Percentiles rank a stretch among this genome's conserved stretches.
These are phyloP conservation scores for Actenoides lindsayi DNA, from an alignment of 2,113 vertebrate species.

Conservation along the genomic window DNA sequence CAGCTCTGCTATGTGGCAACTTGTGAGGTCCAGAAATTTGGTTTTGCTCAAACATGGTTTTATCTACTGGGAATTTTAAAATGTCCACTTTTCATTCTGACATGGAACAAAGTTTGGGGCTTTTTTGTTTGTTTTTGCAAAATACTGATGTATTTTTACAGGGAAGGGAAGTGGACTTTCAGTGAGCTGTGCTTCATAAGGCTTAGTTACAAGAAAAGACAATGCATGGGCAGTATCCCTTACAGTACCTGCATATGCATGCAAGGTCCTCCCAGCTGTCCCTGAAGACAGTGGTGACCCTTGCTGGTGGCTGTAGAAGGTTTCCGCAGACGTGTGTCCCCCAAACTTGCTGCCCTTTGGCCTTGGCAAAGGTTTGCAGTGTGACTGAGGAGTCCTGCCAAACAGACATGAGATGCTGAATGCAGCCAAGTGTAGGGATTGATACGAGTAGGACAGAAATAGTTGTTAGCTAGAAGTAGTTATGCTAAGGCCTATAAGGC, in stretches of 20 bases:
- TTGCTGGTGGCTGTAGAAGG: background rate
- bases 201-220: background rate
- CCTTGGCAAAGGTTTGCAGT: rapidly evolving
- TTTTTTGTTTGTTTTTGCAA: conserved; percentile 15
- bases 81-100: conserved; percentile 31
- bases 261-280: background rate
- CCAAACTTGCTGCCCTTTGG: background rate
- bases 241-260: rapidly evolving
- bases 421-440: background rate
- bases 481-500: too few relatives aligned
- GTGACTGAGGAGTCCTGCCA: background rate
- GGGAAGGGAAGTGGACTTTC: background rate
- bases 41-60: background rate
- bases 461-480: too few relatives aligned
- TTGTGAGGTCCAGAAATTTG: conserved; percentile 54
- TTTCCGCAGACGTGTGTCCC: background rate
- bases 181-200: background rate
- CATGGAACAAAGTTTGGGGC: background rate
- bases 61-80: conserved; percentile 47
- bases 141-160: background rate
- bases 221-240: background rate
- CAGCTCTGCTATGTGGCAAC: conserved; percentile 19
- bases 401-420: background rate
- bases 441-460: too few relatives aligned
- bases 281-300: background rate